Percentiles rank a stretch among this genome's conserved stretches.
These are phyloP conservation scores for Thinocorus orbignyianus DNA, from an alignment of 2,113 vertebrate species.

Conservation along the genomic window DNA sequence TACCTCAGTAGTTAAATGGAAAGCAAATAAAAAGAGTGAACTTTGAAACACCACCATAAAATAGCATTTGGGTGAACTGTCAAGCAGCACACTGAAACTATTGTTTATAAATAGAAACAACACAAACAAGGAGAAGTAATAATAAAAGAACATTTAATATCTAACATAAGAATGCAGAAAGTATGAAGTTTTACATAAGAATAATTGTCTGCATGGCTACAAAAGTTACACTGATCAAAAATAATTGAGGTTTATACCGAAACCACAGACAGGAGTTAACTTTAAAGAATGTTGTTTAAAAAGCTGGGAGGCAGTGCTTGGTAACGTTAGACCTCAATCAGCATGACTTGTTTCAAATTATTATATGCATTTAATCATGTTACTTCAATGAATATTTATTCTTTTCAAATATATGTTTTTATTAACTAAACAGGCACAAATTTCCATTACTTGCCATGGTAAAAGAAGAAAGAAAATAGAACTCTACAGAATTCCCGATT, in stretches of 20 bases:
- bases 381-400: conserved; percentile 13
- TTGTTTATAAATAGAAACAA: background rate
- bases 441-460: background rate
- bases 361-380: background rate
- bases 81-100: rapidly evolving
- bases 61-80: background rate
- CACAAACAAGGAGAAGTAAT: background rate
- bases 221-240: background rate
- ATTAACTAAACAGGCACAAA: background rate
- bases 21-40: background rate
- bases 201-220: background rate
- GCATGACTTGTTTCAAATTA: background rate
- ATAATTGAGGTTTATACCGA: background rate
- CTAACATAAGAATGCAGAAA: background rate
- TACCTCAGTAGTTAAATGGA: background rate
- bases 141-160: background rate
- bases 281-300: background rate
- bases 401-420: conserved; percentile 7
- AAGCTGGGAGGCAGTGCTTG: background rate
- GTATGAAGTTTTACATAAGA: background rate
- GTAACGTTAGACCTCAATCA: background rate
- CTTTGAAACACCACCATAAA: background rate
- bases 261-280: background rate
- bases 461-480: conserved; percentile 19
- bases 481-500: background rate